These are phyloP conservation scores for Resseliella maxima DNA, from an alignment of 2,888 invertebrate species.

Conservation along the genomic window DNA sequence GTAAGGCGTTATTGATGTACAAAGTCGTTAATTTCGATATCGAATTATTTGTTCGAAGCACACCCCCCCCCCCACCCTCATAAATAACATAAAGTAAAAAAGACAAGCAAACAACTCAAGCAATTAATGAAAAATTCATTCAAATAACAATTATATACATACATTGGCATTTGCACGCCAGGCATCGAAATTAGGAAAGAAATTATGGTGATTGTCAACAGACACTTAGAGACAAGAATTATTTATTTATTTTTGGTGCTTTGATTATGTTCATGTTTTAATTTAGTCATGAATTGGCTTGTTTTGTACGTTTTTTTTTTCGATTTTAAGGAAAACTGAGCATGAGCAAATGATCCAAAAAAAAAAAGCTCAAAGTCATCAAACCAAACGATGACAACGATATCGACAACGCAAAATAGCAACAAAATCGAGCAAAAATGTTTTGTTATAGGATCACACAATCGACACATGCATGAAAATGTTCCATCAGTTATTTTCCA, in stretches of 20 bases:
- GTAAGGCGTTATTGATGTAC: not conserved
- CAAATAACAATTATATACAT: conserved; percentile 4
- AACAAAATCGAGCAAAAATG: too few species aligned
- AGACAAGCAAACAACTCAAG: not conserved
- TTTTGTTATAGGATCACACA: not conserved
- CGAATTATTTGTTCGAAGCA: not conserved
- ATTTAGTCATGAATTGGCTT: not conserved
- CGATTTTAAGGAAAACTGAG: not conserved
- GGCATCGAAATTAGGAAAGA: not conserved
- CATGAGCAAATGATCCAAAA: not conserved
- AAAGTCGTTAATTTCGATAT: not conserved
- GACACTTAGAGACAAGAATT: not conserved
- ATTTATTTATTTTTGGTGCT: not conserved
- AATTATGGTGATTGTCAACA: not conserved
- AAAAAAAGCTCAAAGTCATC: not conserved
- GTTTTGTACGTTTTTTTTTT: not conserved
- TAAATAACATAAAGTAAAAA: not conserved
- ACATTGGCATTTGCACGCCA: not conserved
- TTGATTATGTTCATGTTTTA: conserved; percentile 1
- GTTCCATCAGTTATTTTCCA: not conserved
- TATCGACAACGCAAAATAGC: not conserved
- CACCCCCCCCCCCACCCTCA: not conserved
- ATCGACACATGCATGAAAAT: not conserved
- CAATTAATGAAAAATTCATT: not conserved
- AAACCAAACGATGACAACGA: not conserved